A percentile compares a stretch with the other conserved stretches of the same genome.
These are phyloP conservation scores for Villa cingulata DNA, from an alignment of 2,888 invertebrate species.

Conservation along the genomic window DNA sequence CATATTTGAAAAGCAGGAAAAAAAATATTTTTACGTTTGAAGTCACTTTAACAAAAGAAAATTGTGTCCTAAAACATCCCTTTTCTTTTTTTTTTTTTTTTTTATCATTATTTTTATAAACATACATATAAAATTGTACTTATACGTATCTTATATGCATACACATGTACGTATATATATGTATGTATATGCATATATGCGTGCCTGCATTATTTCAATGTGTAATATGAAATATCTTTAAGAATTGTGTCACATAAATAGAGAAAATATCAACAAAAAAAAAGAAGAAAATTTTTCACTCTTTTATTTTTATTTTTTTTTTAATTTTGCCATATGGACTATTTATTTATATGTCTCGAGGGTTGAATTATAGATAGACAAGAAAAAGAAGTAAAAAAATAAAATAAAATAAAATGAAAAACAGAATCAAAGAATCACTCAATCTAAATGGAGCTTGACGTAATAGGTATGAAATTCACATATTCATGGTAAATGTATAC, in stretches of 20 bases:
- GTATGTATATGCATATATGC: neutral
- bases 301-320: too few relatives aligned
- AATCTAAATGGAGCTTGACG: constrained; percentile 6
- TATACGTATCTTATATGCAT: too few relatives aligned
- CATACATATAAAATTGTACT: too few relatives aligned
- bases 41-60: constrained; percentile 9
- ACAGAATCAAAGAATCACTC: constrained; percentile 7
- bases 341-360: constrained; percentile 18
- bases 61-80: neutral
- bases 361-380: neutral
- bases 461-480: too few relatives aligned
- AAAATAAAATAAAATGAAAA: too few relatives aligned
- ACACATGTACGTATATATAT: neutral
- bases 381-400: too few relatives aligned
- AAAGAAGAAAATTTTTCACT: too few relatives aligned
- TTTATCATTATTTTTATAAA: neutral
- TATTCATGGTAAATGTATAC: too few relatives aligned
- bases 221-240: neutral
- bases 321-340: constrained; percentile 37
- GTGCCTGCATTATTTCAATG: too few relatives aligned
- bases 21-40: constrained; percentile 12
- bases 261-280: too few relatives aligned
- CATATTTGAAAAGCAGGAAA: constrained; percentile 1
- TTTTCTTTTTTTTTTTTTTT: neutral
- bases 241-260: constrained; percentile 5